Evolutionary conservation across 2,113 vertebrate species (phyloP), one percentile per base, ranked within the genome.

Genomic region (Pomatorhinus ruficollis): DNA sequence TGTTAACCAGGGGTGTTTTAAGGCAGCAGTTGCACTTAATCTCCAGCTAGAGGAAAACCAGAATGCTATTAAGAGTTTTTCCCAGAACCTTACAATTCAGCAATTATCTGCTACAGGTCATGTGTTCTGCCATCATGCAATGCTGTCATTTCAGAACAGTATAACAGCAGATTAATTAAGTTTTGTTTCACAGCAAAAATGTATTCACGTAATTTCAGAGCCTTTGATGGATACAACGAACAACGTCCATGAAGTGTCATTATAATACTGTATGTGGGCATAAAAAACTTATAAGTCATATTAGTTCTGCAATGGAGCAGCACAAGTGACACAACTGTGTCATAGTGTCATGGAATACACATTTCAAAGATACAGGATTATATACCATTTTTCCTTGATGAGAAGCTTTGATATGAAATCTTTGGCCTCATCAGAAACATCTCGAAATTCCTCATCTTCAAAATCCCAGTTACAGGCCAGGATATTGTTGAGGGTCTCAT

Each of bases 361-460:
- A 31, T 82, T 83, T 71, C 39, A 82, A 65, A 92, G 47, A 33
- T 33, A 72, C 5, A 87, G 13, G 5, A 72, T 74, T 40, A 50
- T 27, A 68, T 98, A 99, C 99, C 98, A 98, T 92, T 99, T 99
- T 97, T 99, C 99, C 97, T 99, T 99, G 92, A 99, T 98, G 89
- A 99, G 98, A 95, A 99, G 98, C 37, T 98, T 99, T 33, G 98
- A 98, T 97, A 99, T 99, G 95, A 99, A 99, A 96, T 99, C 99
- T 97, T 99, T 99, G 90, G 98, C 99, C 87, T 99, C 98, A 12
- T 99, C 99, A 1, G 99, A 99, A 93, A 99, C 97, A 72, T 98
- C 98, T 50, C 66, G 93, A 93, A 99, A 99, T 96, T 99, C 99
- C 28, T 98, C 99, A 22, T 99, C 99, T 81, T 99, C 99, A 72